A percentile compares a stretch with the other conserved stretches of the same genome.
phyloP scores from a whole-genome alignment of 2,888 invertebrate species.

The Carpatolechia fugitivella region DNA sequence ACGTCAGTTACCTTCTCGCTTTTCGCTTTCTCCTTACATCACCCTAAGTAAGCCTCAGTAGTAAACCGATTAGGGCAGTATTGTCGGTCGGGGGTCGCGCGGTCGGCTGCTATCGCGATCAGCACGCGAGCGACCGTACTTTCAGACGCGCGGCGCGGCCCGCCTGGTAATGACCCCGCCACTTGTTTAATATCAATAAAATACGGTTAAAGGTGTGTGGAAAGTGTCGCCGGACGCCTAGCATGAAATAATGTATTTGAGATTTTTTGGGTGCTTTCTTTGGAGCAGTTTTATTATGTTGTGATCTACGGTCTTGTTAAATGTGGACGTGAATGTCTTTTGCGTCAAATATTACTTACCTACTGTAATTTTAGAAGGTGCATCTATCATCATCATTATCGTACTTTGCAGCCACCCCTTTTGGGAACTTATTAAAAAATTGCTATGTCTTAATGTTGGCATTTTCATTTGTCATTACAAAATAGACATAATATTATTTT shows the following conservation, averaged over 20 bases:
- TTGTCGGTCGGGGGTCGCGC: not conserved
- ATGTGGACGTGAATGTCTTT: too few species aligned
- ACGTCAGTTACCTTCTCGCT: not conserved
- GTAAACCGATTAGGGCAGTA: slow-evolving; percentile 6
- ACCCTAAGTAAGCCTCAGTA: not conserved
- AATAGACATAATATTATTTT: too few species aligned
- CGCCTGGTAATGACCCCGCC: slow-evolving; percentile 64
- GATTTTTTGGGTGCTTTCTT: not conserved
- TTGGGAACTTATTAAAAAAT: too few species aligned
- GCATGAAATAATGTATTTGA: not conserved
- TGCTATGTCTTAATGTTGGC: too few species aligned
- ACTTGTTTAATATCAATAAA: slow-evolving; percentile 55
- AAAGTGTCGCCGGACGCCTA: not conserved
- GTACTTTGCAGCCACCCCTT: too few species aligned
- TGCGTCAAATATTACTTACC: too few species aligned
- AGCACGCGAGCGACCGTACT: slow-evolving; percentile 23
- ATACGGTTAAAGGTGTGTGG: not conserved
- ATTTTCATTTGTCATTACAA: too few species aligned
- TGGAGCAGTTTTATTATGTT: not conserved
- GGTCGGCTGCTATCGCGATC: not conserved
- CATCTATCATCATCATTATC: too few species aligned
- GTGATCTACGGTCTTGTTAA: too few species aligned
- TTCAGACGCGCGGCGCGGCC: slow-evolving; percentile 49
- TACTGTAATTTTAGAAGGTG: too few species aligned
- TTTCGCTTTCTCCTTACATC: not conserved